Base-by-base conservation (phyloP, 2,888 invertebrate genomes). In the Tenthredo notha region DNA sequence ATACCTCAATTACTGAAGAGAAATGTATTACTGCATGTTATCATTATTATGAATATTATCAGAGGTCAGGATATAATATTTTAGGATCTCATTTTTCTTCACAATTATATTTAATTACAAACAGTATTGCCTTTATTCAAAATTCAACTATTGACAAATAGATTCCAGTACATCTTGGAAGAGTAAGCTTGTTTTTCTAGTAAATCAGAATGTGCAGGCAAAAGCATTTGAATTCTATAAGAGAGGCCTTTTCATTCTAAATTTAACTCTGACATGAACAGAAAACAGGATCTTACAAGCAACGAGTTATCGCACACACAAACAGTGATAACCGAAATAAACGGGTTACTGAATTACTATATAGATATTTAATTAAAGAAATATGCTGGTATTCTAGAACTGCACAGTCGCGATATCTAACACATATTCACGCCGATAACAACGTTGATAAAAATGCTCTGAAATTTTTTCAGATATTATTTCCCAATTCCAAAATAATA, bases 181-280 rank as follows among this genome's bases (percentile, higher is more conserved):
- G 10, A 47, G 21, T 9, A 74, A 47, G 47, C 43, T 47, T 47
- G 15, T 50, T 77, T 5, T 50, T 54, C 54, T 33, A 33, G 50
- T 50, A 29, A 77, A 77, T 77, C 54, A 77, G 10, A 29, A 77
- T 77, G 54, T 54, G 54, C 77, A 33, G 54, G 54, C 33, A 77
- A 54, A 77, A 77, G 77, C 33, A 54, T 33, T 9, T 3, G 2
- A 21, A 74, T 18, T n/a, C 9, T 21, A 77, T 77, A 77, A 77
- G 9, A 77, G 2, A 33, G 50, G 5, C 5, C 9, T 10, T 33
- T 15, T 33, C 6, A 67, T 15, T 18, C 4, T 54, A 7, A 54
- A 54, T 18, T 54, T 1, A 54, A 50, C 18, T 50, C 6, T 50
- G 50, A n/a, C 6, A 18, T 50, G 2, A 50, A 54, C 7, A n/a